A percentile compares a stretch with the other conserved stretches of the same genome.
These are phyloP conservation scores for Scomber scombrus DNA, from an alignment of 2,113 vertebrate genomes.

Conservation along the genomic window DNA sequence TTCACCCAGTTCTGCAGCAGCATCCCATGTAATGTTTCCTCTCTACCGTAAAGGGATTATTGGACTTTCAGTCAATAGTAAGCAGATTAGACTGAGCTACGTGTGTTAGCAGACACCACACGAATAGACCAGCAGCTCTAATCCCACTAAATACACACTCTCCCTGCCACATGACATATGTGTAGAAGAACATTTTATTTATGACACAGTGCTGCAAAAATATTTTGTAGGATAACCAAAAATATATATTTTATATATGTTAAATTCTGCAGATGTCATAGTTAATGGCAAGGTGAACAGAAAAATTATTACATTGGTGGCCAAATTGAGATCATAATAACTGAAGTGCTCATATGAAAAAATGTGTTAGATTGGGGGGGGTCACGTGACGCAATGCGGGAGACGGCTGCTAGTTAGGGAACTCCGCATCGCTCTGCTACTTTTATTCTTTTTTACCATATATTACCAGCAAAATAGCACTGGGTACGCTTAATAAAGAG, in stretches of 20 bases:
- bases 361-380: no score
- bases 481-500: no score
- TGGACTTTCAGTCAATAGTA: conserved; percentile 77
- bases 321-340: background rate
- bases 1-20: conserved; percentile 48
- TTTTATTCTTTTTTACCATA: no score
- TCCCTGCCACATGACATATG: conserved; percentile 56
- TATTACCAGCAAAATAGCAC: no score
- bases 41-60: conserved; percentile 76
- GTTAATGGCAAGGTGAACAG: background rate
- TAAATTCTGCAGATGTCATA: background rate
- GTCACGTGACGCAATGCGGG: no score
- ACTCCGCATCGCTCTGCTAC: no score
- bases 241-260: background rate
- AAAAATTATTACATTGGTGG: background rate
- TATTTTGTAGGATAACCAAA: background rate
- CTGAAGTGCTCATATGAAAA: background rate
- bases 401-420: no score
- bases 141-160: conserved; percentile 74
- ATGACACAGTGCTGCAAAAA: background rate
- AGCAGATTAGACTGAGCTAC: conserved; percentile 74
- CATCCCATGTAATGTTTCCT: conserved; percentile 64
- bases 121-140: conserved; percentile 64
- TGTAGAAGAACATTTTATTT: conserved; percentile 41
- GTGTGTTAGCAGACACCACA: conserved; percentile 73